phyloP scores from a whole-genome alignment of 2,113 vertebrate genomes.

The Pycnonotus jocosus region DNA sequence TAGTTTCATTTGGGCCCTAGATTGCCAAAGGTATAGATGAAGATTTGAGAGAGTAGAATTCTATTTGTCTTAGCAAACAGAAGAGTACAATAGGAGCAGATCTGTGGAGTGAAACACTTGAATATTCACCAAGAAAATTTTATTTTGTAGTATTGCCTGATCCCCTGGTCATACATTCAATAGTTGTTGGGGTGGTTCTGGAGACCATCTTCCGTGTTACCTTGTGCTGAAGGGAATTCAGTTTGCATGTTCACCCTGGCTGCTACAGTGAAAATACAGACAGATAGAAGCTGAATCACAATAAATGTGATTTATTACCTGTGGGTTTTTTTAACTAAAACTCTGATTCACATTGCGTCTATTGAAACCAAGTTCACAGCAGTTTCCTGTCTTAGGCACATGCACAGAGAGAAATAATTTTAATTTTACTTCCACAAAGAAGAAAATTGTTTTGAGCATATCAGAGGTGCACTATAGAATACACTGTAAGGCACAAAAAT shows the following conservation, averaged over 20 bases:
- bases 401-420: background rate
- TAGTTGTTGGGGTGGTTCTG: background rate
- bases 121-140: background rate
- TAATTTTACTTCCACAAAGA: background rate
- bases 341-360: background rate
- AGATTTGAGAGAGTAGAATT: background rate
- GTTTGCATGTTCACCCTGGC: background rate
- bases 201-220: background rate
- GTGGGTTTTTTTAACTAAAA: background rate
- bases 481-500: background rate
- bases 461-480: background rate
- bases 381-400: background rate
- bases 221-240: background rate
- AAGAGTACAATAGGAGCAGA: background rate
- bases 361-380: background rate
- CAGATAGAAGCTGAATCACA: background rate
- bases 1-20: background rate
- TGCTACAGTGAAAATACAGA: background rate
- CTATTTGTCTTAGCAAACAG: background rate
- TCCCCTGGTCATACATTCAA: background rate
- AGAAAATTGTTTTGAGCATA: background rate
- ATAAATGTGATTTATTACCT: background rate
- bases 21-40: background rate
- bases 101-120: background rate
- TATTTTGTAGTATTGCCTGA: background rate